Evolutionary conservation across 2,888 invertebrate genomes (phyloP).

Genomic region (Zygaena filipendulae): DNA sequence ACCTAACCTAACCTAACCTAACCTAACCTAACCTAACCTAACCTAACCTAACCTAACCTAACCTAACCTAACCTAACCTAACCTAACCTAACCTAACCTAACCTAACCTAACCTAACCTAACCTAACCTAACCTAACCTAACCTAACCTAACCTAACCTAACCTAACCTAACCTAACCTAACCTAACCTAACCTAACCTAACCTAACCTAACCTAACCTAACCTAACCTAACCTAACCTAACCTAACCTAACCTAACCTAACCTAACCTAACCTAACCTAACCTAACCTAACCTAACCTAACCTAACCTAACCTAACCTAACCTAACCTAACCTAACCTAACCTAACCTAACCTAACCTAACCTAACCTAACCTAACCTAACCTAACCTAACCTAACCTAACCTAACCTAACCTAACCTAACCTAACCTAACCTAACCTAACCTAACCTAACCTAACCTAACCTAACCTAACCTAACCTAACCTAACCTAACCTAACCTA

Average conservation of each 20-base stretch:
- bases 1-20: slow-evolving; percentile 14
- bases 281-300: slow-evolving; percentile 13
- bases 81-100: slow-evolving; percentile 13
- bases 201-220: slow-evolving; percentile 13
- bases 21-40: slow-evolving; percentile 14
- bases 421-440: slow-evolving; percentile 16
- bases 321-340: slow-evolving; percentile 15
- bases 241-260: slow-evolving; percentile 11
- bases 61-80: slow-evolving; percentile 16
- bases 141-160: slow-evolving; percentile 12
- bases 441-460: slow-evolving; percentile 10
- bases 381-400: slow-evolving; percentile 17
- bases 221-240: slow-evolving; percentile 12
- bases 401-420: slow-evolving; percentile 17
- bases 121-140: slow-evolving; percentile 12
- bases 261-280: slow-evolving; percentile 11
- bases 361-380: slow-evolving; percentile 15
- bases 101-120: slow-evolving; percentile 13
- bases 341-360: slow-evolving; percentile 16
- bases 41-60: slow-evolving; percentile 15
- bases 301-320: slow-evolving; percentile 11
- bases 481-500: slow-evolving; percentile 11
- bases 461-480: slow-evolving; percentile 7
- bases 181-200: slow-evolving; percentile 12
- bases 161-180: slow-evolving; percentile 13